These are phyloP conservation scores for Epiblema foenella DNA, from an alignment of 2,888 invertebrate species.

Conservation along the genomic window DNA sequence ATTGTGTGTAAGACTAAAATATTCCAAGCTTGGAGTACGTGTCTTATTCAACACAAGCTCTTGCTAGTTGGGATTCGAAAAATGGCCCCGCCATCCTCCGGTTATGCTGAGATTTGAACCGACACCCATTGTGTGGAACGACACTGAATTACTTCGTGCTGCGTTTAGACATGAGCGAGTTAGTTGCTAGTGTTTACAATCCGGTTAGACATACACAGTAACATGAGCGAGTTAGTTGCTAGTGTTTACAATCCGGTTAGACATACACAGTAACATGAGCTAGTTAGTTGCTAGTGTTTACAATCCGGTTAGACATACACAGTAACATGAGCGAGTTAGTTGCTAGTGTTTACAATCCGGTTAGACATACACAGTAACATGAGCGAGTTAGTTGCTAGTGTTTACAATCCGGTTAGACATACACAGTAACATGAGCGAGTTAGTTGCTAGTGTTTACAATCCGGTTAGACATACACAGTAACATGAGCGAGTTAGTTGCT, in stretches of 20 bases:
- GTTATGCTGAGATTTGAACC: slow-evolving; percentile 70
- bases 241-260: too few species aligned
- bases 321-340: slow-evolving; percentile 1
- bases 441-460: background rate
- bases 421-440: background rate
- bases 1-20: background rate
- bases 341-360: background rate
- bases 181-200: background rate
- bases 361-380: too few species aligned
- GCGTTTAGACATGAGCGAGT: slow-evolving; percentile 47
- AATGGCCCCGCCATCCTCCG: slow-evolving; percentile 59
- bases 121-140: slow-evolving; percentile 58
- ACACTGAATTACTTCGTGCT: slow-evolving; percentile 53
- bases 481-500: background rate
- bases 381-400: background rate
- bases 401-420: too few species aligned
- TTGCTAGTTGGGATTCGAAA: slow-evolving; percentile 52
- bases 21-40: background rate
- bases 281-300: background rate
- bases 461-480: too few species aligned
- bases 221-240: background rate
- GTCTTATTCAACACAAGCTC: slow-evolving; percentile 9
- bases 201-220: too few species aligned
- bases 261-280: too few species aligned
- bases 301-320: too few species aligned